Conservation (phyloP, 2,113 vertebrate species). For the Lamprotornis superbus region DNA sequence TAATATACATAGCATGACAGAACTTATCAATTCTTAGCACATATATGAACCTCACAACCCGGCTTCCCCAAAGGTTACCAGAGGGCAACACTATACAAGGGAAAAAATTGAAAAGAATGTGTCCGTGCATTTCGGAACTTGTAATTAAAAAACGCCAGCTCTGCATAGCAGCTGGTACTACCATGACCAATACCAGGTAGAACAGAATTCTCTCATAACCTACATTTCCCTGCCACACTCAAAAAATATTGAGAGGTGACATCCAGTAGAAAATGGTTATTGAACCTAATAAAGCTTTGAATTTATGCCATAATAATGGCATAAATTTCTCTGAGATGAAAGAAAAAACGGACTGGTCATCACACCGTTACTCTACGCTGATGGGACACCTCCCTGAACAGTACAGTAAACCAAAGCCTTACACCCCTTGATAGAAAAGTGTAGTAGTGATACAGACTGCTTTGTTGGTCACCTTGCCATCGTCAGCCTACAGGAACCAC, state of each 20-base stretch:
- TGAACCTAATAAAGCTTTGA: neutral
- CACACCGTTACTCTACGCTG: neutral
- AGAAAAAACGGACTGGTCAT: neutral
- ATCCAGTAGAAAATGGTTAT: neutral
- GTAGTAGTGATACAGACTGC: neutral
- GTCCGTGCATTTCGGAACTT: neutral
- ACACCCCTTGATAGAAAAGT: neutral
- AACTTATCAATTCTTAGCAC: neutral
- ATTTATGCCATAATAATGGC: neutral
- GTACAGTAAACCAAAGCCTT: neutral
- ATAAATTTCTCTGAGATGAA: neutral
- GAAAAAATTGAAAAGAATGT: neutral
- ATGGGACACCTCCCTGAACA: neutral
- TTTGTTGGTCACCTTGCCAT: neutral
- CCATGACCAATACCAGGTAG: neutral
- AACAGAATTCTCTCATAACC: neutral
- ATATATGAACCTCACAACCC: neutral
- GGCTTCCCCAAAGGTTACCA: neutral
- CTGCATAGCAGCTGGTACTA: neutral
- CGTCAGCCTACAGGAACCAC: neutral
- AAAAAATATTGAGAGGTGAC: neutral
- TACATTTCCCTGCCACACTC: neutral
- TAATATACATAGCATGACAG: neutral
- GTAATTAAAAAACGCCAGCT: neutral
- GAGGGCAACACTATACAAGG: neutral